Evolutionary conservation across 2,888 invertebrate species (phyloP).

Genomic region (Eretmocerus hayati): DNA sequence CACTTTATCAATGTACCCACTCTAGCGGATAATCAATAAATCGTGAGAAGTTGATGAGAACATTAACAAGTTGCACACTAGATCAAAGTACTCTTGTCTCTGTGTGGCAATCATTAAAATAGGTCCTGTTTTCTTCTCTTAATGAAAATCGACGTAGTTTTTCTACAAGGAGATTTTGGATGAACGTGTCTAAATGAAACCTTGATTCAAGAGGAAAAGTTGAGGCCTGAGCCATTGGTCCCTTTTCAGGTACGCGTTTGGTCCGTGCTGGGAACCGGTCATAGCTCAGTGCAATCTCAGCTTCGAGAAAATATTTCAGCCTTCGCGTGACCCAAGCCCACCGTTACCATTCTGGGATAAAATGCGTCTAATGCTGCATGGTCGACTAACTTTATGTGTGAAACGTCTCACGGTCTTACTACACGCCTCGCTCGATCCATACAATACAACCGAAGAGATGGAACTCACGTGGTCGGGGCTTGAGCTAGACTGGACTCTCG

Average conservation of each 20-base stretch:
- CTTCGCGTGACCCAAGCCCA: constrained; percentile 87
- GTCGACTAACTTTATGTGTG: constrained; percentile 81
- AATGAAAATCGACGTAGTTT: no score
- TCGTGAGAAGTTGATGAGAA: no score
- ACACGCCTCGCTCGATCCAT: constrained; percentile 95
- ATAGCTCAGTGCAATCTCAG: constrained; percentile 82
- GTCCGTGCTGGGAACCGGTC: constrained; percentile 98
- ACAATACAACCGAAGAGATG: constrained; percentile 98
- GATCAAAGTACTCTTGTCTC: no score
- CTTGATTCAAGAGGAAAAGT: neutral
- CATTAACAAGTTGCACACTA: no score
- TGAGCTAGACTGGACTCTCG: constrained; percentile 94
- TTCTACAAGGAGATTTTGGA: no score
- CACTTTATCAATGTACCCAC: no score
- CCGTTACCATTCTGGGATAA: constrained; percentile 98
- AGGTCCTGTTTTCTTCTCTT: no score
- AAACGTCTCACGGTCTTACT: constrained; percentile 83
- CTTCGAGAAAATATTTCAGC: constrained; percentile 80
- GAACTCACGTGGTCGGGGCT: constrained; percentile 93
- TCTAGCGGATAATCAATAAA: no score
- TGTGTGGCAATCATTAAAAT: no score
- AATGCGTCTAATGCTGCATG: constrained; percentile 84
- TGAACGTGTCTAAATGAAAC: no score
- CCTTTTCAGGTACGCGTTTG: constrained; percentile 80
- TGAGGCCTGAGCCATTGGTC: no score